phyloP scores from a whole-genome alignment of 2,113 vertebrate species.

The Oryzias curvinotus region DNA sequence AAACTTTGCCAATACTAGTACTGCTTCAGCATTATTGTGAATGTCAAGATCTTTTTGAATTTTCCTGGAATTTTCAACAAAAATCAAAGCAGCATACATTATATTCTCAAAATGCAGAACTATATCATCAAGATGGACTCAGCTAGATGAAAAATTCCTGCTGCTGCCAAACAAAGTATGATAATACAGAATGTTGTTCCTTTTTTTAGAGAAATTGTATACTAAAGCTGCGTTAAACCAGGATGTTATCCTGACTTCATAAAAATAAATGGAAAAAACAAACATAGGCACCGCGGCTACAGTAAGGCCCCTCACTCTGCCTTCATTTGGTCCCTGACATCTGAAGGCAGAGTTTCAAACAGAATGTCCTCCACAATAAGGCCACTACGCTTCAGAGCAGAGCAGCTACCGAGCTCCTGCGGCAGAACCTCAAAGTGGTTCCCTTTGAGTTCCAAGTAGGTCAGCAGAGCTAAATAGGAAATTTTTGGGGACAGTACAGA shows the following conservation, averaged over 20 bases:
- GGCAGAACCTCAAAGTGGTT: constrained; percentile 96
- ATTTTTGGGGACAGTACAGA: constrained; percentile 95
- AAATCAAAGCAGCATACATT: background rate
- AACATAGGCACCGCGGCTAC: constrained; percentile 73
- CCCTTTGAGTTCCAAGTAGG: constrained; percentile 91
- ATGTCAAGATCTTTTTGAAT: no score
- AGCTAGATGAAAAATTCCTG: background rate
- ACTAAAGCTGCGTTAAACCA: constrained; percentile 19
- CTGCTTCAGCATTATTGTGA: no score
- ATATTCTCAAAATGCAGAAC: background rate
- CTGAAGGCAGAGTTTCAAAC: constrained; percentile 95
- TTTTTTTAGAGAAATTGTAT: constrained; percentile 10
- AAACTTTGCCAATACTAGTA: no score
- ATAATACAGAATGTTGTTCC: background rate
- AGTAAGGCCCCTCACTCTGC: constrained; percentile 81
- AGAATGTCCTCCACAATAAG: constrained; percentile 89
- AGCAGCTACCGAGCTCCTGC: constrained; percentile 87
- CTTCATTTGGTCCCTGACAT: constrained; percentile 95
- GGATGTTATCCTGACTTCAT: constrained; percentile 38
- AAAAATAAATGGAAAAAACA: constrained; percentile 15
- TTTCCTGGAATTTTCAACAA: background rate
- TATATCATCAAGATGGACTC: constrained; percentile 1
- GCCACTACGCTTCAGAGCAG: constrained; percentile 85
- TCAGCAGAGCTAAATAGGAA: constrained; percentile 86
- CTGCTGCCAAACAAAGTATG: constrained; percentile 8